Evolutionary conservation across 2,113 vertebrate genomes (phyloP).

Genomic region (Sander lucioperca): DNA sequence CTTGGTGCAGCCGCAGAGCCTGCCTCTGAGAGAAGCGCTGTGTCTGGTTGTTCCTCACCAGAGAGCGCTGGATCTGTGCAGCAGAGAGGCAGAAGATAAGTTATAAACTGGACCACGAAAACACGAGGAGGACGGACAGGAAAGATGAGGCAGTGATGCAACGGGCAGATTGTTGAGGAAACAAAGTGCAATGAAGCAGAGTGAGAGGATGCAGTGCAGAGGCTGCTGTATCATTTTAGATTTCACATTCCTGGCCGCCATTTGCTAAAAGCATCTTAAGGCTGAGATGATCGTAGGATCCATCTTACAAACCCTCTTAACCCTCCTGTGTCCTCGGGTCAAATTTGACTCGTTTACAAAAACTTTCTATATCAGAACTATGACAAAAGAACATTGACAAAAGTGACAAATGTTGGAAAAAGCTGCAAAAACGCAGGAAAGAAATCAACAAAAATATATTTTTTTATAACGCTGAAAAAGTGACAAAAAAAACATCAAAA

Average conservation of each 20-base stretch:
- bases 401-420: too few species aligned
- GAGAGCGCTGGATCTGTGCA: constrained; percentile 90
- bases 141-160: neutral
- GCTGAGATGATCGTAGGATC: neutral
- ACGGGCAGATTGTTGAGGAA: constrained; percentile 1
- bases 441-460: too few species aligned
- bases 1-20: constrained; percentile 93
- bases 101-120: neutral
- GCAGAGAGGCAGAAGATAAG: neutral
- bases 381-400: too few species aligned
- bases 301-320: neutral
- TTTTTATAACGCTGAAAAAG: too few species aligned
- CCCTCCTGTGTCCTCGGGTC: too few species aligned
- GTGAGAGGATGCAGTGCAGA: neutral
- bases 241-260: neutral
- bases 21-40: constrained; percentile 91
- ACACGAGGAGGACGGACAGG: neutral
- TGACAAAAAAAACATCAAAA: too few species aligned
- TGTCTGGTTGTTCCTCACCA: constrained; percentile 93
- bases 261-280: constrained; percentile 2
- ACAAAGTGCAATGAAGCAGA: neutral
- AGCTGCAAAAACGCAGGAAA: too few species aligned
- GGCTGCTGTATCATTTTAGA: neutral
- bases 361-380: too few species aligned
- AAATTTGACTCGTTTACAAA: too few species aligned